These are phyloP conservation scores for Thera obeliscata DNA, from an alignment of 2,888 invertebrate species.

Conservation along the genomic window DNA sequence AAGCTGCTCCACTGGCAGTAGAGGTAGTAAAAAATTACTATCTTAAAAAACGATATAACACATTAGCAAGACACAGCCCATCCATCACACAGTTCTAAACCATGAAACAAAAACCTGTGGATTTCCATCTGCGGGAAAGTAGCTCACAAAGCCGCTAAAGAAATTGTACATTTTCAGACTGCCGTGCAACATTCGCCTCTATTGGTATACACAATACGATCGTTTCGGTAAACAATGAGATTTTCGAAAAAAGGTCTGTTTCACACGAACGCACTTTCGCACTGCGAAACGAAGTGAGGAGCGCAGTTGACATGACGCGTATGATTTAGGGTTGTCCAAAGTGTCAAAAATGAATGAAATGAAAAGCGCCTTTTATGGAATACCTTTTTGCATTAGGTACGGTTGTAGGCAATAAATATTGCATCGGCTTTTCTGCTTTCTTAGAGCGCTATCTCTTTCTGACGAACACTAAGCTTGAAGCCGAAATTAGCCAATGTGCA, in stretches of 20 bases:
- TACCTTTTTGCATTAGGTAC: too few species aligned
- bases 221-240: constrained; percentile 32
- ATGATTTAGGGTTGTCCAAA: constrained; percentile 47
- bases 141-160: constrained; percentile 64
- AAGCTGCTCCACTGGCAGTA: neutral
- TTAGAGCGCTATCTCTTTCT: too few species aligned
- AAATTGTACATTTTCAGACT: constrained; percentile 65
- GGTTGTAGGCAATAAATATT: too few species aligned
- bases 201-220: constrained; percentile 32
- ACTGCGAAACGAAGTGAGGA: constrained; percentile 45
- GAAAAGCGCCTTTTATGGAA: neutral
- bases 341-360: neutral
- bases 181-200: constrained; percentile 42
- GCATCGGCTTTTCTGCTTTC: too few species aligned
- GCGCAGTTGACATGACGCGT: constrained; percentile 40
- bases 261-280: constrained; percentile 51
- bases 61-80: neutral
- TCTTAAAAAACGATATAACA: neutral
- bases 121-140: constrained; percentile 63
- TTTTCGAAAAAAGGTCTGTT: constrained; percentile 48
- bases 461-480: too few species aligned
- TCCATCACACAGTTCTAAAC: constrained; percentile 10
- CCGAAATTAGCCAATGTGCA: too few species aligned
- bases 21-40: neutral
- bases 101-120: constrained; percentile 36